Evolutionary conservation across 2,113 vertebrate genomes (phyloP), one percentile per base, ranked within the genome.

Genomic region (Rhodinocichla rosea): DNA sequence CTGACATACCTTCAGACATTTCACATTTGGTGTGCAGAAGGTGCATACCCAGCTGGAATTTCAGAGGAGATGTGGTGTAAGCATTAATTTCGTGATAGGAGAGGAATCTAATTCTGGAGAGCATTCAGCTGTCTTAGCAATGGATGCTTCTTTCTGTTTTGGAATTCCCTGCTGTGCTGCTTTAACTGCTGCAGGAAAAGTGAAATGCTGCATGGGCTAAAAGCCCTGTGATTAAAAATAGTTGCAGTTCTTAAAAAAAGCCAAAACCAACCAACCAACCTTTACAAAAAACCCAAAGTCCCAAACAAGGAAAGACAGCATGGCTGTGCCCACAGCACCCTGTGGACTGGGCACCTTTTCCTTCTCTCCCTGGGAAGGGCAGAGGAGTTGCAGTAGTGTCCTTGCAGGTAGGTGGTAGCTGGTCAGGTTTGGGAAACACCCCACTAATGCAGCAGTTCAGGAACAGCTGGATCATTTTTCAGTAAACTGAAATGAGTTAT

Each of bases 141-240:
- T 39, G 35, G 45, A 73, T 63, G 20, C 23, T 32, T 35, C 49
- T 81, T 59, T 70, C 65, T 78, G 18, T 75, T n/a, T 19, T 37
- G 28, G 33, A 65, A 33, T 70, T 92, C 50, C 20, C n/a, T 86
- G 39, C 75, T 90, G 26, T 57, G 57, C 35, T 83, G 55, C 75
- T 89, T 79, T 68, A 71, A 35, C 32, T 63, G 32, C 65, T 84
- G 6, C 35, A 69, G 84, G 15, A 78, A 47, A 42, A 56, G 33
- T 22, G 39, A 56, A 89, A 33, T 0, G 0, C 52, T 79, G 44
- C 16, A 42, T 2, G 4, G 23, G 56, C 80, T 90, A 3, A 16
- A 84, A 87, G 52, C 60, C 57, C 35, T 69, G n/a, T 62, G 62
- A 49, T 83, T 76, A 91, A 82, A 94, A 89, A n/a, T 83, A 84